Evolutionary conservation across 2,888 invertebrate species (phyloP).

Genomic region (Apamea anceps): DNA sequence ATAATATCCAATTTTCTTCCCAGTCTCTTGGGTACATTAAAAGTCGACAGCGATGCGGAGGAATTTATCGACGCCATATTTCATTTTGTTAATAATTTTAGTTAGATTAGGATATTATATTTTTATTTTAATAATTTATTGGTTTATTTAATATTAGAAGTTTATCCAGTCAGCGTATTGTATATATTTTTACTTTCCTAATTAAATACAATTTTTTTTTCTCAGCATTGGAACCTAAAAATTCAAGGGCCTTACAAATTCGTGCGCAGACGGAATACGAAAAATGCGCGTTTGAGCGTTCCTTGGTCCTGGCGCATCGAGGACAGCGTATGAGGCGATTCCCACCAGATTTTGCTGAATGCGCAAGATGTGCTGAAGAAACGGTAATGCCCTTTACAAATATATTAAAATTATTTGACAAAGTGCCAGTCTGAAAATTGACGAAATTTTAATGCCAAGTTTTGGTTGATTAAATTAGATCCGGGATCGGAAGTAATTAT

Average conservation of each 20-base stretch:
- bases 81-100: neutral
- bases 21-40: constrained; percentile 50
- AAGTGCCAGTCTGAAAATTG: neutral
- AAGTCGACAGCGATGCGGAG: neutral
- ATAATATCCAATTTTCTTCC: neutral
- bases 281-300: constrained; percentile 84
- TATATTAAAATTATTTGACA: neutral
- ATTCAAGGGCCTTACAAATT: constrained; percentile 83
- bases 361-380: constrained; percentile 84
- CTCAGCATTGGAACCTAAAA: constrained; percentile 83
- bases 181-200: neutral
- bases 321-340: constrained; percentile 77
- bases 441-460: neutral
- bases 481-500: neutral
- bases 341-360: constrained; percentile 84
- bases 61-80: neutral
- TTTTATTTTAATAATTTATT: neutral
- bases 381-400: constrained; percentile 64
- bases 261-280: constrained; percentile 85
- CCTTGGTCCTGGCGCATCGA: constrained; percentile 80
- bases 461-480: neutral
- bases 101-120: no score
- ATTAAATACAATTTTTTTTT: neutral
- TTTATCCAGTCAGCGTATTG: neutral
- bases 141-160: neutral